Conservation (phyloP, 2,888 invertebrate species). For the Xestia ashworthii region DNA sequence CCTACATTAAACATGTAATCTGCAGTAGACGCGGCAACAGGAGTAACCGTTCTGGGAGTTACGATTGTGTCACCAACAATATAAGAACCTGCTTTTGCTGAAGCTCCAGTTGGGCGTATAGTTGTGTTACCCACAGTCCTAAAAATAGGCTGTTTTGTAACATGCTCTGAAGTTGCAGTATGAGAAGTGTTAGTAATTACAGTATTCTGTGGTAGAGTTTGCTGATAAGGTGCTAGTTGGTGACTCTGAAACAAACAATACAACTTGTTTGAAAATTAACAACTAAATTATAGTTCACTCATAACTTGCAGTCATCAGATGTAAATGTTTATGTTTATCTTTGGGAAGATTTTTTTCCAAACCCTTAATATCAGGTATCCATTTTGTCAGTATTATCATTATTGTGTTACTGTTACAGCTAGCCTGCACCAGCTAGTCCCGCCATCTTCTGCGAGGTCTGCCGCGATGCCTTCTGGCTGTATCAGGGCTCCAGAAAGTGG, state of each 20-base stretch:
- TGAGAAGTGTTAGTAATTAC: neutral
- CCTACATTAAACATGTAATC: neutral
- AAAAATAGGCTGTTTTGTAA: neutral
- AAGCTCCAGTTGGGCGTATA: conserved; percentile 13
- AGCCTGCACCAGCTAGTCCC: too few relatives aligned
- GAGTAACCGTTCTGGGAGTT: neutral
- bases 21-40: too few relatives aligned
- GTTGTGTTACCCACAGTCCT: conserved; percentile 19
- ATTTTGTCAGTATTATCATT: too few relatives aligned
- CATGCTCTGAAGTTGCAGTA: neutral
- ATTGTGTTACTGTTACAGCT: too few relatives aligned
- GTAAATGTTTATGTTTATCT: neutral
- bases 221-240: neutral
- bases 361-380: neutral
- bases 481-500: too few relatives aligned
- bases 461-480: too few relatives aligned
- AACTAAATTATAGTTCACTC: neutral
- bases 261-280: neutral
- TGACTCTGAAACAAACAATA: conserved; percentile 40
- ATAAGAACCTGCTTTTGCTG: conserved; percentile 3
- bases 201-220: neutral
- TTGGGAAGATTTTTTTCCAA: neutral
- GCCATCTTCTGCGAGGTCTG: too few relatives aligned
- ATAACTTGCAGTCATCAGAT: neutral
- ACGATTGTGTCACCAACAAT: conserved; percentile 1